Evolutionary conservation across 1,140 invertebrate genomes (phyloP), one percentile per base, ranked within the genome.

Genomic region (Arctopsyche grandis): DNA sequence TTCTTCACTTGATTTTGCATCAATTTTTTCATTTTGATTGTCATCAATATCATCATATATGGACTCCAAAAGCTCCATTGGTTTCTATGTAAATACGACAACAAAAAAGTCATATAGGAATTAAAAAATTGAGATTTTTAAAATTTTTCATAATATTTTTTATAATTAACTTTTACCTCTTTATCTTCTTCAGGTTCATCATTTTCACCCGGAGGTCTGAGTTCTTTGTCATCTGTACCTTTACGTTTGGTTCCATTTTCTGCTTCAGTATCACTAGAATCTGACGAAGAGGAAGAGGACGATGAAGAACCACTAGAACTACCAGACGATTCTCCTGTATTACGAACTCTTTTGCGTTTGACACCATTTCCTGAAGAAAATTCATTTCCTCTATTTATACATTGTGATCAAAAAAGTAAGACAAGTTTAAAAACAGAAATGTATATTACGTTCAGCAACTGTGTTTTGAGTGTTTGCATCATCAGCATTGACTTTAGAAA

Each of bases 401-500:
- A 63, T 22, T 14, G 5, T 38, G 29, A 38, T 38, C 21, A 60
- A 52, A 52, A 16, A 46, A 5, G 63, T 69, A 22, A 69, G 26
- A 26, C 10, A 22, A 12, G 4, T 46, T 22, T 46, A 46, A 4
- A 19, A 22, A 9, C 19, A 16, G 21, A 69, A 73, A 71, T 24
- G 52, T 19, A 71, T 52, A 52, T 86, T 86, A 21, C 83, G 83
- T 75, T 86, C 84, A 14, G 84, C 83, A 12, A 19, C 29, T 24
- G 69, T 75, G 26, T 63, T 38, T 29, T 69, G 73, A 5, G 80
- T 75, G 84, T 26, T 79, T 44, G 83, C 19, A 29, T 81, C 79
- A 38, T 80, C 81, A 38, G 69, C 58, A 22, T 86, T 88, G 79
- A 83, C 86, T n/a, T 85, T 85, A 5, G 87, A 87, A 74, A 88